phyloP scores from a whole-genome alignment of 2,888 invertebrate species.

The Hemicrepidius hirtus region DNA sequence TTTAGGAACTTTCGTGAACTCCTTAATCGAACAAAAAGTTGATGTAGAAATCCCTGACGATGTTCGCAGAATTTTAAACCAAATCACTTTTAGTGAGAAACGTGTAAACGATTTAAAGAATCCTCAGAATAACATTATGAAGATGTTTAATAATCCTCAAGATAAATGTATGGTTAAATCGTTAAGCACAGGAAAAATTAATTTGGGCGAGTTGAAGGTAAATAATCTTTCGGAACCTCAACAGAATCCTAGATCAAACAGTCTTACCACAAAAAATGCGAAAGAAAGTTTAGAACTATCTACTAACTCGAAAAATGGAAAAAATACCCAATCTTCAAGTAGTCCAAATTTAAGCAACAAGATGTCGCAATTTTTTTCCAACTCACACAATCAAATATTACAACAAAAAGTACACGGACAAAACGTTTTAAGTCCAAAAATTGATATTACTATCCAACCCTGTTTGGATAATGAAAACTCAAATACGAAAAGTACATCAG shows the following conservation, averaged over 20 bases:
- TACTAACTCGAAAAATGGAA: constrained; percentile 25
- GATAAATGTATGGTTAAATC: constrained; percentile 68
- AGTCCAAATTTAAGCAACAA: constrained; percentile 50
- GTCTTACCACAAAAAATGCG: constrained; percentile 60
- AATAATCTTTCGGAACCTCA: constrained; percentile 52
- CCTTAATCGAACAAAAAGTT: constrained; percentile 77
- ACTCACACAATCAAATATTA: constrained; percentile 81
- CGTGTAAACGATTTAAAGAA: constrained; percentile 66
- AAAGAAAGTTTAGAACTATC: constrained; percentile 49
- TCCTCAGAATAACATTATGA: constrained; percentile 64
- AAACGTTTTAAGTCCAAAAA: constrained; percentile 63
- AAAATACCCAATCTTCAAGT: constrained; percentile 42
- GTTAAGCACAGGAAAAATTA: constrained; percentile 67
- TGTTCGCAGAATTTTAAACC: constrained; percentile 83
- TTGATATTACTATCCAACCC: constrained; percentile 69
- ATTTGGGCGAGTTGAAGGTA: constrained; percentile 54
- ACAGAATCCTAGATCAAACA: constrained; percentile 61
- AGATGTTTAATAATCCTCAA: constrained; percentile 63
- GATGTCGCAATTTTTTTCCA: constrained; percentile 78
- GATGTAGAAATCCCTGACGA: constrained; percentile 84
- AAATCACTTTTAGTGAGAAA: constrained; percentile 73
- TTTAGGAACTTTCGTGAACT: constrained; percentile 83
- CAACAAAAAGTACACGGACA: constrained; percentile 76
- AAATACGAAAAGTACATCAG: constrained; percentile 32
- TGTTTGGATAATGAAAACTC: constrained; percentile 48